Evolutionary conservation across 2,888 invertebrate species (phyloP).

Genomic region (Ochropacha duplaris): DNA sequence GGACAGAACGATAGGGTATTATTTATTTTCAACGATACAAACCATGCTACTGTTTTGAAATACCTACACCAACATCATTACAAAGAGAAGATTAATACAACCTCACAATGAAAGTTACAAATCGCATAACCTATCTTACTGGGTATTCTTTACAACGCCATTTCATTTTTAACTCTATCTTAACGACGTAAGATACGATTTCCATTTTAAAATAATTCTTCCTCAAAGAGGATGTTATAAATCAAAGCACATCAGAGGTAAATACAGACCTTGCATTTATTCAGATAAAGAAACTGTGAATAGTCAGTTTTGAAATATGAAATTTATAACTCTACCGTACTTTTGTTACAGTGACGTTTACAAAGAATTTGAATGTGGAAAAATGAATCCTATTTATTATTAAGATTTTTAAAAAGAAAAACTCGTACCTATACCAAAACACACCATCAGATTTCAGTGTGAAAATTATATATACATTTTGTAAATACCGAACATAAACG

Average conservation of each 20-base stretch:
- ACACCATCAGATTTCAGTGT: no score
- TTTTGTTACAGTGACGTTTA: not conserved
- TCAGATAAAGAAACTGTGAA: not conserved
- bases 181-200: not conserved
- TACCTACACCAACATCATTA: not conserved
- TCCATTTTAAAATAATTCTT: not conserved
- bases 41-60: not conserved
- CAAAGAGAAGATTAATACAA: not conserved
- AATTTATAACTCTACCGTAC: slow-evolving; percentile 1
- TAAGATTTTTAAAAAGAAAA: no score
- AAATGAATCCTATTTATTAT: not conserved
- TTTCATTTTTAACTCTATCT: not conserved
- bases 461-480: no score
- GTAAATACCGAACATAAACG: no score
- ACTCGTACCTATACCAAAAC: no score
- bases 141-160: not conserved
- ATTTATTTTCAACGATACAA: not conserved
- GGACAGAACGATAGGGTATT: not conserved
- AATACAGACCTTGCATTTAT: slow-evolving; percentile 2
- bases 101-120: not conserved
- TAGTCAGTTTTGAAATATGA: slow-evolving; percentile 1
- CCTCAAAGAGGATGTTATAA: not conserved
- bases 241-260: slow-evolving; percentile 2
- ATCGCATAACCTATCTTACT: not conserved
- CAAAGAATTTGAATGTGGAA: not conserved